Conservation (phyloP, 2,888 invertebrate species). For the Opisthograptis luteolata region DNA sequence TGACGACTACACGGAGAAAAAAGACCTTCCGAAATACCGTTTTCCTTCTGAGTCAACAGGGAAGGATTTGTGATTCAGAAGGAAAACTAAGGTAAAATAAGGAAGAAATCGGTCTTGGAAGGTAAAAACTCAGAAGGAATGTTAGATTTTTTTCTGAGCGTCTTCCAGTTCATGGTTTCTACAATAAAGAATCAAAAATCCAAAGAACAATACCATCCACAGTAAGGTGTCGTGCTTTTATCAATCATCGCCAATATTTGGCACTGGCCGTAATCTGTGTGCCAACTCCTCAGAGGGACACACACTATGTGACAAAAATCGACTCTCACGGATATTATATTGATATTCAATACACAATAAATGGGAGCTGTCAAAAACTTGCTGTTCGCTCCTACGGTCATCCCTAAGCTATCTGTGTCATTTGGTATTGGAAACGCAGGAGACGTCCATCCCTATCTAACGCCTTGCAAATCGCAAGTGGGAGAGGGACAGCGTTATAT, state of each 20-base stretch:
- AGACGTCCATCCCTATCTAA: conserved; percentile 55
- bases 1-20: too few relatives aligned
- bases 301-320: conserved; percentile 79
- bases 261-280: conserved; percentile 80
- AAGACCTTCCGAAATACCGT: too few relatives aligned
- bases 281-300: conserved; percentile 74
- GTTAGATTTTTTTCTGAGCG: too few relatives aligned
- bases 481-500: conserved; percentile 69
- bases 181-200: conserved; percentile 43
- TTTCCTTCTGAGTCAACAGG: too few relatives aligned
- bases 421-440: conserved; percentile 82
- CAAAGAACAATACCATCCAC: conserved; percentile 53
- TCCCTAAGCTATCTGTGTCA: conserved; percentile 84
- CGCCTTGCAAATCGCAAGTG: conserved; percentile 47
- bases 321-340: conserved; percentile 84
- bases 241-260: conserved; percentile 80
- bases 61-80: too few relatives aligned
- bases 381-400: conserved; percentile 85
- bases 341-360: conserved; percentile 85
- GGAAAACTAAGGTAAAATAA: too few relatives aligned
- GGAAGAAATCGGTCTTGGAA: too few relatives aligned
- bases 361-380: conserved; percentile 84
- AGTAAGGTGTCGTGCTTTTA: conserved; percentile 60
- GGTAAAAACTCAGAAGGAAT: too few relatives aligned
- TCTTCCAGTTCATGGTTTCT: not conserved